Conservation (phyloP, 1,140 invertebrate species). For the Cylas formicarius region DNA sequence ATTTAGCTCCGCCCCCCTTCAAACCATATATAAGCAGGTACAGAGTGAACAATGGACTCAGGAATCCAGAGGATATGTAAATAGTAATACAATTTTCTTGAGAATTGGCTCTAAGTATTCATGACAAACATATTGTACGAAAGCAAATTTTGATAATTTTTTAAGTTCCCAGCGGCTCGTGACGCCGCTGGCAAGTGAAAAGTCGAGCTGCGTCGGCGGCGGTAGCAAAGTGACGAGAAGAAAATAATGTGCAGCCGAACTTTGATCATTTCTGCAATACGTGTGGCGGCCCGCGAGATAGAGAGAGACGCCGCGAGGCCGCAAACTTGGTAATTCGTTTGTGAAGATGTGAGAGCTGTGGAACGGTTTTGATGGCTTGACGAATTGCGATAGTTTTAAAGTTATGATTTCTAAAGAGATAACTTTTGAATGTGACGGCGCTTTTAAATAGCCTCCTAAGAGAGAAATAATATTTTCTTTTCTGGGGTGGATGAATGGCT, state of each 20-base stretch:
- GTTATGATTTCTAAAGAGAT: not conserved
- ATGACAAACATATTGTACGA: too few species aligned
- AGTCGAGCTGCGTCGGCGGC: slow-evolving; percentile 1
- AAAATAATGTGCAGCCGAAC: slow-evolving; percentile 7
- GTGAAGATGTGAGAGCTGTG: not conserved
- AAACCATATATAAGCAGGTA: too few species aligned
- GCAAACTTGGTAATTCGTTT: slow-evolving; percentile 1
- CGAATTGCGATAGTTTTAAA: not conserved
- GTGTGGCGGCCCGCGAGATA: slow-evolving; percentile 1
- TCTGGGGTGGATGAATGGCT: too few species aligned
- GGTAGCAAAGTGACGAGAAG: not conserved
- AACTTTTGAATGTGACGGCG: slow-evolving; percentile 4
- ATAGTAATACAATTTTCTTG: too few species aligned
- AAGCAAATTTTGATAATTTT: too few species aligned
- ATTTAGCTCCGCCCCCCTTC: too few species aligned
- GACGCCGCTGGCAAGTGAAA: not conserved
- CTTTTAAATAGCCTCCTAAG: not conserved
- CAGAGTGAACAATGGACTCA: too few species aligned
- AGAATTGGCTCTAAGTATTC: too few species aligned
- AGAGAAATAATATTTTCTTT: slow-evolving; percentile 1
- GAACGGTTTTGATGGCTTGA: slow-evolving; percentile 1
- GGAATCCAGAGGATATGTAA: too few species aligned
- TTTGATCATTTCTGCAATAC: slow-evolving; percentile 9
- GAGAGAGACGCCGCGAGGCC: not conserved
- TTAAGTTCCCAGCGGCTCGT: too few species aligned